A percentile compares a stretch with the other conserved stretches of the same genome.
Evolutionary conservation across 2,888 invertebrate species (phyloP).

Genomic region (Protodeltote pygarga): DNA sequence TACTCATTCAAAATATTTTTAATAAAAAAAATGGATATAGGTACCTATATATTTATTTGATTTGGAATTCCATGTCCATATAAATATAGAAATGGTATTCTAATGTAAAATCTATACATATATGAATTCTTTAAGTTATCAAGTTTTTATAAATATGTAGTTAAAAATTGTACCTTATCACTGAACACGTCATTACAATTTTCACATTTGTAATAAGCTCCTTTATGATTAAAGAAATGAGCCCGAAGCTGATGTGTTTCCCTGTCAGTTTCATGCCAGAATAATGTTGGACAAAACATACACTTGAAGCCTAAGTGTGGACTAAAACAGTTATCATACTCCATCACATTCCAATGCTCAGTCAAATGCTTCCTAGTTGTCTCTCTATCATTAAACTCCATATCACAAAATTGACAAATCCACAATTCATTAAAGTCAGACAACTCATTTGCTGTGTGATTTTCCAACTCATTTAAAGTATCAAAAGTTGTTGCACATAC

Average conservation of each 20-base stretch:
- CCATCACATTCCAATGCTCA: constrained; percentile 69
- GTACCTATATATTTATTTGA: no score
- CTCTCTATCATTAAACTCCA: constrained; percentile 76
- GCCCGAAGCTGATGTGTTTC: constrained; percentile 76
- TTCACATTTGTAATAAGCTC: constrained; percentile 77
- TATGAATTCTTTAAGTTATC: no score
- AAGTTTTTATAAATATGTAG: no score
- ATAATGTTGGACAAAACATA: constrained; percentile 77
- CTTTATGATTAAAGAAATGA: constrained; percentile 69
- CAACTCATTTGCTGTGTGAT: constrained; percentile 67
- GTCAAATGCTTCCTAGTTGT: constrained; percentile 69
- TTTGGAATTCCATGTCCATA: no score
- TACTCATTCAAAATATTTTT: no score
- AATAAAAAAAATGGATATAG: no score
- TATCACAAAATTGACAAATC: constrained; percentile 84
- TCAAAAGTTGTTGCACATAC: constrained; percentile 77
- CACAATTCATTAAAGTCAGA: constrained; percentile 79
- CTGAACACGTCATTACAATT: constrained; percentile 73
- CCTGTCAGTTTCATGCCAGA: constrained; percentile 83
- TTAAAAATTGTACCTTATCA: constrained; percentile 72
- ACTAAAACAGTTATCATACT: constrained; percentile 79
- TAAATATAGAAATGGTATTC: no score
- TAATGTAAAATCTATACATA: no score
- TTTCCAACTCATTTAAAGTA: constrained; percentile 64
- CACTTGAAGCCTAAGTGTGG: constrained; percentile 84